phyloP scores from a whole-genome alignment of 2,888 invertebrate species.

The Liopterus haemorrhoidalis region DNA sequence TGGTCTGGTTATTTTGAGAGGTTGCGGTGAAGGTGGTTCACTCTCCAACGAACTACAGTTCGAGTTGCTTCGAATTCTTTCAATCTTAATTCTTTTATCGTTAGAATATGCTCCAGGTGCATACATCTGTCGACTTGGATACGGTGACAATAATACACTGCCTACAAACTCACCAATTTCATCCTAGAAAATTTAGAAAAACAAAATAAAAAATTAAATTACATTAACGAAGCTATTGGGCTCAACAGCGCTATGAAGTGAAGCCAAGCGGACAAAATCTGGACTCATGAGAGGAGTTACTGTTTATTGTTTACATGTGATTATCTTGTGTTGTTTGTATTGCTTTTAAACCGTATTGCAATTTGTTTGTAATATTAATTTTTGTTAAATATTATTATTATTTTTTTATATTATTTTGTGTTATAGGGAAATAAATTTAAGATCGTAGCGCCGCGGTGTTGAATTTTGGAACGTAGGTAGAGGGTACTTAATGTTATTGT shows the following conservation, averaged over 20 bases:
- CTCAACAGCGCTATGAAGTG: background rate
- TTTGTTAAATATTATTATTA: no score
- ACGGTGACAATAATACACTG: slow-evolving; percentile 52
- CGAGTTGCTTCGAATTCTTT: slow-evolving; percentile 50
- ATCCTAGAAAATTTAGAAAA: slow-evolving; percentile 51
- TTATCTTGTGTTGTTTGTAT: no score
- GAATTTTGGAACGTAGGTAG: no score
- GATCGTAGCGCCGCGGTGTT: no score
- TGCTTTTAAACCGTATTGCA: no score
- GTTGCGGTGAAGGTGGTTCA: slow-evolving; percentile 48
- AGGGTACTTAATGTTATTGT: no score
- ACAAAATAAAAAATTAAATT: background rate
- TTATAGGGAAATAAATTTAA: no score
- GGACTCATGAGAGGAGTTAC: no score
- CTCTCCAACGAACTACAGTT: slow-evolving; percentile 48
- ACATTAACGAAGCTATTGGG: background rate
- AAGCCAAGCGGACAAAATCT: no score
- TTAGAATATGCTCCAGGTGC: slow-evolving; percentile 31
- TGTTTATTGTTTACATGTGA: no score
- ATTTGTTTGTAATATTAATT: no score
- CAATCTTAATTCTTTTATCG: slow-evolving; percentile 37
- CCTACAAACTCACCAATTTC: slow-evolving; percentile 62
- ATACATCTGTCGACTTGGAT: slow-evolving; percentile 50
- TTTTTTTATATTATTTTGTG: no score
- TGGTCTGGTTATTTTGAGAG: slow-evolving; percentile 44